Evolutionary conservation across 2,797 vertebrate genomes (phyloP).

Genomic region (Gorsachius magnificus): DNA sequence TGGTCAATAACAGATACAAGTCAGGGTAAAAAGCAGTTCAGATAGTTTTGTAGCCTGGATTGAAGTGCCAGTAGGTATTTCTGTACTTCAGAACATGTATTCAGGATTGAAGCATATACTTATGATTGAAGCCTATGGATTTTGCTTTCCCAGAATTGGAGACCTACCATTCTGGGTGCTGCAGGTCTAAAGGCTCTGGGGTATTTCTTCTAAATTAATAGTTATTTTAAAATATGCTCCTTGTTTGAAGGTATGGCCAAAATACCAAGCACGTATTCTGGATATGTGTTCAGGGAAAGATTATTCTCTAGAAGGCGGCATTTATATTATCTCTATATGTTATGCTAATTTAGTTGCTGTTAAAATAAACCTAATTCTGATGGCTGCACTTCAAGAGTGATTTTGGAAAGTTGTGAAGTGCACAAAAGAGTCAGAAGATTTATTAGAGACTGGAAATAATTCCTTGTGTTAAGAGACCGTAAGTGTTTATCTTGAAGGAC

Average conservation of each 20-base stretch:
- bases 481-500: neutral
- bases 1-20: neutral
- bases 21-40: neutral
- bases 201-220: neutral
- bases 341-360: neutral
- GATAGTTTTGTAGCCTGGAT: neutral
- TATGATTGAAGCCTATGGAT: neutral
- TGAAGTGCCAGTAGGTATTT: neutral
- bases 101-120: neutral
- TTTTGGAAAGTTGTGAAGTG: neutral
- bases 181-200: neutral
- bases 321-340: neutral
- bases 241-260: neutral
- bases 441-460: neutral
- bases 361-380: neutral
- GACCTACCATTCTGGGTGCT: neutral
- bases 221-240: neutral
- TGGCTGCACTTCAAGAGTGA: neutral
- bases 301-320: neutral
- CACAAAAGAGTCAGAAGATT: neutral
- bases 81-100: neutral
- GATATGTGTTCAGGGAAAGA: neutral
- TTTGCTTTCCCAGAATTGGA: neutral
- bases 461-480: neutral
- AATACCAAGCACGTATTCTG: neutral